Percentiles rank a stretch among this genome's conserved stretches.
These are phyloP conservation scores for Ommatoiulus sabulosus DNA, from an alignment of 2,888 invertebrate genomes.

Conservation along the genomic window DNA sequence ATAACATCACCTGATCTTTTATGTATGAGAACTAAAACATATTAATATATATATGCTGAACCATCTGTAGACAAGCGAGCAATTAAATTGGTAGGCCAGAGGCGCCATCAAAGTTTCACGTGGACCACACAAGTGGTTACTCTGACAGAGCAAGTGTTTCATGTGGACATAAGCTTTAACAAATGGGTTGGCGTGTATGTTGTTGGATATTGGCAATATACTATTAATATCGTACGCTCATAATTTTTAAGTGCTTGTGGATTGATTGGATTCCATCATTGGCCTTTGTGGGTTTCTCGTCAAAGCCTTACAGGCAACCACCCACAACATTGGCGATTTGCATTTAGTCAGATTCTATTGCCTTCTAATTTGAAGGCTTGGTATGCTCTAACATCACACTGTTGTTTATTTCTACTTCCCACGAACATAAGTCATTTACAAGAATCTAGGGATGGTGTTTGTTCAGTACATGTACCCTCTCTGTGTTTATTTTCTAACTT, in stretches of 20 bases:
- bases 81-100: not conserved
- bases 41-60: no score
- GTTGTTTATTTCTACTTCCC: no score
- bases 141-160: not conserved
- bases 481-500: no score
- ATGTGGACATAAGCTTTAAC: not conserved
- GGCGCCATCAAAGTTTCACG: not conserved
- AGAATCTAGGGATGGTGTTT: no score
- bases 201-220: not conserved
- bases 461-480: no score
- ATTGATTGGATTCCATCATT: not conserved
- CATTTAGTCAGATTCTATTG: not conserved
- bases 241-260: not conserved
- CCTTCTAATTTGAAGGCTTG: not conserved
- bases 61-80: no score
- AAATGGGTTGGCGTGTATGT: not conserved
- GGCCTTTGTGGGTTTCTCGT: no score
- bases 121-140: not conserved
- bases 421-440: no score
- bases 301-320: no score
- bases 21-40: not conserved
- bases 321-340: no score
- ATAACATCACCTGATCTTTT: not conserved
- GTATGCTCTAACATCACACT: not conserved
- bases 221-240: not conserved